Conservation (phyloP, 2,888 invertebrate genomes). For the Anthrax anthrax region DNA sequence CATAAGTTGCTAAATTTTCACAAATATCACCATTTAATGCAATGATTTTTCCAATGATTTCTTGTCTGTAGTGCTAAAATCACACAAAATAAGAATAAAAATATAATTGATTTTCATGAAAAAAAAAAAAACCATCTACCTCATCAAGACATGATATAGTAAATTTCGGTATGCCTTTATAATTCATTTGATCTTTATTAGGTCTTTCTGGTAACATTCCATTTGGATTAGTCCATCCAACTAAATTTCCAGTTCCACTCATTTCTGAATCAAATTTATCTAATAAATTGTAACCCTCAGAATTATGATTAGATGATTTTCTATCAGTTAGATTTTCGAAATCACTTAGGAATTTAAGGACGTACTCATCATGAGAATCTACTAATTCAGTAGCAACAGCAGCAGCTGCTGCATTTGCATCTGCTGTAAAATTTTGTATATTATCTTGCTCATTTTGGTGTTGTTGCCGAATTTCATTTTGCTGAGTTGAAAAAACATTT, state of each 20-base stretch:
- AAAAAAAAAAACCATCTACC: background rate
- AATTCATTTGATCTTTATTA: conserved; percentile 18
- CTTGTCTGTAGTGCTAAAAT: background rate
- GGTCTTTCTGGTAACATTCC: conserved; percentile 21
- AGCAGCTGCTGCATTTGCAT: too few species aligned
- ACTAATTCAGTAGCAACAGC: too few species aligned
- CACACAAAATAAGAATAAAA: background rate
- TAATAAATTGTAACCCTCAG: conserved; percentile 9
- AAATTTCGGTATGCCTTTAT: conserved; percentile 25
- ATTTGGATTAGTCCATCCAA: conserved; percentile 56
- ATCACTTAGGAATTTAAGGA: too few species aligned
- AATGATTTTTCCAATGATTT: conserved; percentile 9
- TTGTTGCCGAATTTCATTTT: background rate
- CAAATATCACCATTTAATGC: conserved; percentile 17
- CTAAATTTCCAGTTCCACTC: conserved; percentile 40
- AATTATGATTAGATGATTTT: conserved; percentile 13
- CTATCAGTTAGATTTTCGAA: background rate
- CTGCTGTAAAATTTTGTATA: too few species aligned
- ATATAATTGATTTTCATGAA: background rate
- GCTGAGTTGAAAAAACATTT: conserved; percentile 2
- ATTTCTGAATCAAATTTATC: conserved; percentile 7
- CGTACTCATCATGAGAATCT: too few species aligned
- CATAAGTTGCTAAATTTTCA: conserved; percentile 36
- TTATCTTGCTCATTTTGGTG: background rate
- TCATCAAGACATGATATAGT: conserved; percentile 29